Base-by-base conservation (phyloP, 2,113 vertebrate species). In the Pteruthius melanotis region DNA sequence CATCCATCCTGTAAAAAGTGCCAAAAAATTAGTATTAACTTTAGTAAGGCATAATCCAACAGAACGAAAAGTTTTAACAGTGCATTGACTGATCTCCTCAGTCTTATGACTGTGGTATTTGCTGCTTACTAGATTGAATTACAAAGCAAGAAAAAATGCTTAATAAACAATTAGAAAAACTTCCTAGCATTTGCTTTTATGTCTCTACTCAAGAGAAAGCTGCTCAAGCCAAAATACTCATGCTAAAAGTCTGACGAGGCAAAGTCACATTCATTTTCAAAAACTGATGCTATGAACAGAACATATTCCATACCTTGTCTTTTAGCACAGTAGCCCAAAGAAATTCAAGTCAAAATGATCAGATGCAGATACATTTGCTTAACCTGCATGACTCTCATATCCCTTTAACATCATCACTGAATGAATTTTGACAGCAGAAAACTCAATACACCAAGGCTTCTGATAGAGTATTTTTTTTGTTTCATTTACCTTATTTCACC, bases 401-500 rank as follows among this genome's bases (percentile, higher is more conserved):
- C 47, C 22, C 40, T 54, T 37, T 13, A 84, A 14, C 49, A 28
- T 35, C 52, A 72, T 23, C 66, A 69, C 37, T 45, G 50, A 66
- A 44, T 45, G 37, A 37, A 45, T 59, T 74, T 30, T 63, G 54
- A 64, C 49, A 83, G 22, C n/a, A 77, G 23, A 92, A 95, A 65
- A 53, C 28, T 59, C 72, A 63, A 15, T 27, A 78, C 31, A 70
- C 8, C 15, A 35, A 21, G 12, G 28, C 13, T 66, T 64, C 54
- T 23, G 23, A 54, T 6, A 74, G 10, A 66, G 7, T 23, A 31
- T 14, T 18, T 20, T 10, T 53, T 53, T 63, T 42, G 39, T 13
- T 45, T 7, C 3, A 86, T 95, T 87, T 97, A 99, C 99, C 99
- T 99, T 95, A 99, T 98, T 89, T 97, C 98, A 44, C 97, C 98